Evolutionary conservation across 1,140 invertebrate species (phyloP).

Genomic region (Aphaenogaster ashmeadi): DNA sequence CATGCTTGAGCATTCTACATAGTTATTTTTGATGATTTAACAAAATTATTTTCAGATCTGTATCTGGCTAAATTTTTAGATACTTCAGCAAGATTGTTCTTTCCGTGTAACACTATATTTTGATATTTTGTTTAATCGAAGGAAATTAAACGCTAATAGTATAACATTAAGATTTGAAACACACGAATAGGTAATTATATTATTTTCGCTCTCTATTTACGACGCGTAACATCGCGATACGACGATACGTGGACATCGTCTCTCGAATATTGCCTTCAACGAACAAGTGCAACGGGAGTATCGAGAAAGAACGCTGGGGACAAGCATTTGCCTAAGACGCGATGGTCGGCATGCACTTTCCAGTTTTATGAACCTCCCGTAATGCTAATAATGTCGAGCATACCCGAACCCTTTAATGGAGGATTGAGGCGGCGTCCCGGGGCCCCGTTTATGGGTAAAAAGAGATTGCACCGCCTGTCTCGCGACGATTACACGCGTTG

Average conservation of each 20-base stretch:
- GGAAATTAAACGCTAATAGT: background rate
- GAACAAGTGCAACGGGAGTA: background rate
- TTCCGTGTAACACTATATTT: background rate
- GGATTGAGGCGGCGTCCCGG: background rate
- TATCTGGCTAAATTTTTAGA: too few species aligned
- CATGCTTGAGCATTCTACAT: too few species aligned
- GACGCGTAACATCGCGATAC: background rate
- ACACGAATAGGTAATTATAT: background rate
- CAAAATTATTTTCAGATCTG: too few species aligned
- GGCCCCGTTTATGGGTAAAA: conserved; percentile 45
- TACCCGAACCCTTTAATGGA: conserved; percentile 10
- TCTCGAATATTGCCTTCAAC: background rate
- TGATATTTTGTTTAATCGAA: background rate
- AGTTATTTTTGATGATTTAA: too few species aligned
- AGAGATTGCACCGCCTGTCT: conserved; percentile 42
- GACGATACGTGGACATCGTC: background rate
- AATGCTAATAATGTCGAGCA: conserved; percentile 39
- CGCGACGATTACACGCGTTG: conserved; percentile 33
- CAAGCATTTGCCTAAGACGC: background rate
- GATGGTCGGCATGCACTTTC: conserved; percentile 19
- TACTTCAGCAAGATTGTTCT: too few species aligned
- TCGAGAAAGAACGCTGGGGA: background rate
- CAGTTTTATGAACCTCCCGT: conserved; percentile 35
- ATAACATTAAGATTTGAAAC: background rate
- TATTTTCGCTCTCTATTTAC: background rate